Evolutionary conservation across 2,113 vertebrate genomes (phyloP).

Genomic region (Corydoras sp.): DNA sequence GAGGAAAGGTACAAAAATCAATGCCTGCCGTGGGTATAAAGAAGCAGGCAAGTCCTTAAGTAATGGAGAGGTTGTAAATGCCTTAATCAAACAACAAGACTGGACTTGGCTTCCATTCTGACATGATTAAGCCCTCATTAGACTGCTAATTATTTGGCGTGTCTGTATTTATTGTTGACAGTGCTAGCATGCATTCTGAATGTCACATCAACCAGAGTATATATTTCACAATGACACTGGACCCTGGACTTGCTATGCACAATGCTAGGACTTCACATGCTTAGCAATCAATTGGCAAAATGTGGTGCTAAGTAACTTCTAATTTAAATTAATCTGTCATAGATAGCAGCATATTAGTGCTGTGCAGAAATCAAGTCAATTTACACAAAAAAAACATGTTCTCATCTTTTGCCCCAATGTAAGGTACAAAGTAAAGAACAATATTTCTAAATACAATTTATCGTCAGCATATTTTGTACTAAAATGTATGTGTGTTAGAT

Average conservation of each 20-base stretch:
- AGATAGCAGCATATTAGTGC: slow-evolving; percentile 57
- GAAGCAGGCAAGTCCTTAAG: slow-evolving; percentile 81
- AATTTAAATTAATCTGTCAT: slow-evolving; percentile 68
- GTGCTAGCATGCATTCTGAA: slow-evolving; percentile 48
- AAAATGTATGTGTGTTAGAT: too few relatives aligned
- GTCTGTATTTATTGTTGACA: slow-evolving; percentile 72
- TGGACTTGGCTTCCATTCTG: slow-evolving; percentile 65
- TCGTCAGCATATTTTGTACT: too few relatives aligned
- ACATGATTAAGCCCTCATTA: slow-evolving; percentile 74
- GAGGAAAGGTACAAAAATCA: slow-evolving; percentile 60
- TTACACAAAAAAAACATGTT: too few relatives aligned
- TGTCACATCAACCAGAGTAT: slow-evolving; percentile 21
- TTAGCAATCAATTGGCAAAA: slow-evolving; percentile 59
- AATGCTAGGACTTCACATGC: slow-evolving; percentile 46
- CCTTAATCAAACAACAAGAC: slow-evolving; percentile 53
- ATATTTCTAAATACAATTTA: too few relatives aligned
- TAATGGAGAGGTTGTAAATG: slow-evolving; percentile 76
- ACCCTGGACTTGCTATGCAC: slow-evolving; percentile 23
- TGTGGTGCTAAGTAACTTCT: slow-evolving; percentile 49
- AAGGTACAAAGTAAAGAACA: too few relatives aligned
- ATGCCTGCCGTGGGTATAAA: slow-evolving; percentile 79
- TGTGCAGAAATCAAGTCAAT: slow-evolving; percentile 43
- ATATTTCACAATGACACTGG: slow-evolving; percentile 39
- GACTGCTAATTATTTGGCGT: slow-evolving; percentile 68
- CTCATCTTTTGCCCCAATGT: too few relatives aligned